Percentiles rank a stretch among this genome's conserved stretches.
Evolutionary conservation across 2,797 vertebrate species (phyloP).

Genomic region (Rhodeus uyekii): DNA sequence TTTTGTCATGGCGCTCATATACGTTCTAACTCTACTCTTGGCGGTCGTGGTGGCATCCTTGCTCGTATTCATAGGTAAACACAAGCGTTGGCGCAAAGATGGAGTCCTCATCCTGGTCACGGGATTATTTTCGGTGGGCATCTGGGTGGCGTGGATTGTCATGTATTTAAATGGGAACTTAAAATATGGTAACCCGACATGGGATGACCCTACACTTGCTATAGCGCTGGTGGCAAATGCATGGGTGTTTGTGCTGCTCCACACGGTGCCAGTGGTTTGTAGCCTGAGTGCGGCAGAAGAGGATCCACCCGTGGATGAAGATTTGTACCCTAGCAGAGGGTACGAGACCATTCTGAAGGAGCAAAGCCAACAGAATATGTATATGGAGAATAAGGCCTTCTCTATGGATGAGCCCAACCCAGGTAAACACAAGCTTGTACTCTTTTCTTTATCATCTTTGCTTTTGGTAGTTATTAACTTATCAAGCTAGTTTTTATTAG

Average conservation of each 20-base stretch:
- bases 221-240: conserved; percentile 87
- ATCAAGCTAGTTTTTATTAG: background rate
- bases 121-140: conserved; percentile 75
- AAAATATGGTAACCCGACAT: conserved; percentile 59
- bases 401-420: conserved; percentile 90
- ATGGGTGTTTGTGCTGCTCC: conserved; percentile 84
- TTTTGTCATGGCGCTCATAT: conserved; percentile 92
- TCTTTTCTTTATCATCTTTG: background rate
- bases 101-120: conserved; percentile 76
- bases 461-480: background rate
- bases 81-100: conserved; percentile 81
- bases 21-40: conserved; percentile 87
- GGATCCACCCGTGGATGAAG: conserved; percentile 70
- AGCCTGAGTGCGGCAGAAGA: conserved; percentile 70
- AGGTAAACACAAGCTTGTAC: conserved; percentile 73
- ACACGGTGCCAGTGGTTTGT: conserved; percentile 86
- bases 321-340: conserved; percentile 79
- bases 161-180: conserved; percentile 91
- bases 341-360: conserved; percentile 96
- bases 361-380: conserved; percentile 86
- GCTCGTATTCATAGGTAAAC: conserved; percentile 76
- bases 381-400: conserved; percentile 95
- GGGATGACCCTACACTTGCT: conserved; percentile 92
- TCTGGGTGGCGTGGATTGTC: conserved; percentile 90
- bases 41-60: conserved; percentile 73